Percentiles rank a stretch among this genome's conserved stretches.
Evolutionary conservation across 2,113 vertebrate genomes (phyloP).

Genomic region (Athene cunicularia): DNA sequence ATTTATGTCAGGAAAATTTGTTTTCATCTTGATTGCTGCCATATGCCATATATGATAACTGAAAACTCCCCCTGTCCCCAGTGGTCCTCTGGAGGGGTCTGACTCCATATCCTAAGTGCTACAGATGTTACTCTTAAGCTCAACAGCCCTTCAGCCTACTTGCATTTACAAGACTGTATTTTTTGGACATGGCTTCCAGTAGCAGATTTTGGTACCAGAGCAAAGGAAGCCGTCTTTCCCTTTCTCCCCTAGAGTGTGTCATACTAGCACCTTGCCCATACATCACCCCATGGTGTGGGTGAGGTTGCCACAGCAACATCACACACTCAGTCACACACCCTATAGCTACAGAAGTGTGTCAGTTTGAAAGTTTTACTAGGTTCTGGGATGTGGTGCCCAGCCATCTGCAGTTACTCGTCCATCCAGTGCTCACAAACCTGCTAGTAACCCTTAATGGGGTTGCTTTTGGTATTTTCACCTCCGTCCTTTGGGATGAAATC

Average conservation of each 20-base stretch:
- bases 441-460: background rate
- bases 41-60: background rate
- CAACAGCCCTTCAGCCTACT: background rate
- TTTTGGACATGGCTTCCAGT: background rate
- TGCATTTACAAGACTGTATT: background rate
- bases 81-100: background rate
- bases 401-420: background rate
- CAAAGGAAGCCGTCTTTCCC: background rate
- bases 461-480: background rate
- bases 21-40: background rate
- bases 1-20: background rate
- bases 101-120: background rate
- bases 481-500: background rate
- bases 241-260: background rate
- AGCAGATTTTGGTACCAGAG: background rate
- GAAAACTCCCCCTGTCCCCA: background rate
- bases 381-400: background rate
- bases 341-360: background rate
- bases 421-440: background rate
- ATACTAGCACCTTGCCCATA: background rate
- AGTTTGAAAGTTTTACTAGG: slow-evolving; percentile 30
- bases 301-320: slow-evolving; percentile 42
- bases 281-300: background rate
- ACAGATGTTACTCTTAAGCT: background rate
- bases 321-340: background rate